These are phyloP conservation scores for Planococcus citri DNA, from an alignment of 1,140 invertebrate species.

Conservation along the genomic window DNA sequence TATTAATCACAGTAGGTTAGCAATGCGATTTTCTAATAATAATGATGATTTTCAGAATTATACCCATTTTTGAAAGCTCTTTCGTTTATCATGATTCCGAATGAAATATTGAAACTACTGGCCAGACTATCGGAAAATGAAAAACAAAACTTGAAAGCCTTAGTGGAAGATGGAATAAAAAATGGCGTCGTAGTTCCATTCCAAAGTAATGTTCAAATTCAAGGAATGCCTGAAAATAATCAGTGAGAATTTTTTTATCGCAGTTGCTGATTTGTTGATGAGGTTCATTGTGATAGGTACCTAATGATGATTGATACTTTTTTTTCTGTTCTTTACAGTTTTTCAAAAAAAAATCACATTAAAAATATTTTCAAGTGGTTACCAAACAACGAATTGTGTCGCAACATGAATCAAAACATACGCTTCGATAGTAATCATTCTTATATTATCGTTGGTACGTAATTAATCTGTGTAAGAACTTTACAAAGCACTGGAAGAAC, in stretches of 20 bases:
- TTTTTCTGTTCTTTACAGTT: background rate
- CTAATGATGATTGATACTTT: too few relatives aligned
- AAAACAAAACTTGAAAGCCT: background rate
- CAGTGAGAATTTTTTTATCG: background rate
- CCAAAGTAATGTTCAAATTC: background rate
- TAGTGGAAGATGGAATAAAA: background rate
- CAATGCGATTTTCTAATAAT: too few relatives aligned
- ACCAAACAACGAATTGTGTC: background rate
- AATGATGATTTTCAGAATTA: background rate
- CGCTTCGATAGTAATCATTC: background rate
- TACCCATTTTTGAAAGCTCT: background rate
- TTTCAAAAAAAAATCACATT: background rate
- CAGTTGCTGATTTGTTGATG: too few relatives aligned
- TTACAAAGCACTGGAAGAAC: too few relatives aligned
- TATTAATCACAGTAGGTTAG: too few relatives aligned
- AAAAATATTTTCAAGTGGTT: background rate
- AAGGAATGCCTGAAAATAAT: background rate
- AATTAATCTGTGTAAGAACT: too few relatives aligned
- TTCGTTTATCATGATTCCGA: background rate
- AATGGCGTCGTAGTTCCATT: background rate
- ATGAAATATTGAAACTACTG: background rate
- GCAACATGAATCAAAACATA: background rate
- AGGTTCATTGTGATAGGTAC: too few relatives aligned
- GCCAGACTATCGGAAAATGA: background rate
- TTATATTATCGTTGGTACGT: conserved; percentile 6